Base-by-base conservation (phyloP, 1,140 invertebrate genomes). In the Drepana arcuata region DNA sequence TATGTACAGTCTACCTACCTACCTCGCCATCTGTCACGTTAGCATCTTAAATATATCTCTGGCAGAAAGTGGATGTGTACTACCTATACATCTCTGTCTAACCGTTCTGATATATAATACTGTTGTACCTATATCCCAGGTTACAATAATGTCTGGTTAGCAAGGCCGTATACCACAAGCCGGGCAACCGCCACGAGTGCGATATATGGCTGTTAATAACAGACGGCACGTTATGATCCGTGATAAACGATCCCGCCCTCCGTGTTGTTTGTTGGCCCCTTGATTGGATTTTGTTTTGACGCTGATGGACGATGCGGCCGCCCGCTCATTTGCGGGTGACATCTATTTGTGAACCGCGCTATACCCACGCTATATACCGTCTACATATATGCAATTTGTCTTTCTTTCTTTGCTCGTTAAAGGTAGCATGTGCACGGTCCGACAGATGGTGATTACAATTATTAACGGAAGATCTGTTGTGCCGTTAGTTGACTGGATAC, bases 231-330 rank as follows among this genome's bases (percentile, higher is more conserved):
- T 30, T 38, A 39, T 41, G 38, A 37, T 28, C 25, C 29, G 40
- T 60, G 48, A 60, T 48, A 55, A 57, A 60, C 48, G 49, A 45
- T 29, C 18, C 43, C 45, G 48, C 44, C 44, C 49, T 29, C n/a
- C n/a, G n/a, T n/a, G n/a, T n/a, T n/a, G n/a, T n/a, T n/a, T n/a
- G n/a, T n/a, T n/a, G n/a, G n/a, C n/a, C n/a, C 57, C 47, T 48
- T 65, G 65, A 72, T 72, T 69, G 63, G 65, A 65, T 72, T 67
- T 47, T 67, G 60, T 62, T 65, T 49, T 69, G 57, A 67, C 58
- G 18, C 18, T n/a, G 9, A 21, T 9, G 4, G 18, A 21, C 9
- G 18, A 5, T 21, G 18, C 18, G 9, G 9, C 9, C 4, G 4
- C 45, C 18, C 14, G 34, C 35, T 54, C 54, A 63, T 64, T 59